Conservation (phyloP, 2,113 vertebrate genomes). For the Isichthys henryi region DNA sequence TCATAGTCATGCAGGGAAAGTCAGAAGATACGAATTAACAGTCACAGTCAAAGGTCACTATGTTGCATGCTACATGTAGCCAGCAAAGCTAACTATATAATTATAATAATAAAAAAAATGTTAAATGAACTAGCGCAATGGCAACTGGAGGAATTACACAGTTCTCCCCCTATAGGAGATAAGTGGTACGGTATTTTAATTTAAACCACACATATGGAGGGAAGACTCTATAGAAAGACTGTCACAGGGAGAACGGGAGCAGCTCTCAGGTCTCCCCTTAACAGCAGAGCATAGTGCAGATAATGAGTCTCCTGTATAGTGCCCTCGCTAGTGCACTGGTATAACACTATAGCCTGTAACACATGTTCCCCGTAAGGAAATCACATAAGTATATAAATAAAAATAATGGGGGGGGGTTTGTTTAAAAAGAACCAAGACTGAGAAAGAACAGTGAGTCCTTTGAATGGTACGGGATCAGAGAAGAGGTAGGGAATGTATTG, state of each 20-base stretch:
- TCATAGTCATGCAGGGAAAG: background rate
- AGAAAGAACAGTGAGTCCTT: slow-evolving; percentile 17
- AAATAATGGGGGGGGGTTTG: background rate
- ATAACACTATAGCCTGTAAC: background rate
- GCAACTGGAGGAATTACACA: background rate
- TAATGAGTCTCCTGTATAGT: background rate
- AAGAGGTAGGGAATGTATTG: background rate
- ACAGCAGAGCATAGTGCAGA: background rate
- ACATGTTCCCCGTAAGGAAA: background rate
- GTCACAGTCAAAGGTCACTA: background rate
- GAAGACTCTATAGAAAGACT: background rate
- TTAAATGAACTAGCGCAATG: background rate
- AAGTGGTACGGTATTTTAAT: background rate
- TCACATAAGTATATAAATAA: background rate
- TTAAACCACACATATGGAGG: background rate
- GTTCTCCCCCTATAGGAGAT: background rate
- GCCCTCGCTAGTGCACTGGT: background rate
- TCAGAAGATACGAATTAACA: background rate
- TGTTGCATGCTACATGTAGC: background rate
- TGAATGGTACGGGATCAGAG: slow-evolving; percentile 8
- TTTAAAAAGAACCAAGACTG: background rate
- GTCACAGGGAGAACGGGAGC: background rate
- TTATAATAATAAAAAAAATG: background rate
- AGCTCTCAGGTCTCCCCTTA: background rate
- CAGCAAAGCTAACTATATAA: background rate